These are phyloP conservation scores for Formica exsecta DNA, from an alignment of 1,140 invertebrate genomes.

Conservation along the genomic window DNA sequence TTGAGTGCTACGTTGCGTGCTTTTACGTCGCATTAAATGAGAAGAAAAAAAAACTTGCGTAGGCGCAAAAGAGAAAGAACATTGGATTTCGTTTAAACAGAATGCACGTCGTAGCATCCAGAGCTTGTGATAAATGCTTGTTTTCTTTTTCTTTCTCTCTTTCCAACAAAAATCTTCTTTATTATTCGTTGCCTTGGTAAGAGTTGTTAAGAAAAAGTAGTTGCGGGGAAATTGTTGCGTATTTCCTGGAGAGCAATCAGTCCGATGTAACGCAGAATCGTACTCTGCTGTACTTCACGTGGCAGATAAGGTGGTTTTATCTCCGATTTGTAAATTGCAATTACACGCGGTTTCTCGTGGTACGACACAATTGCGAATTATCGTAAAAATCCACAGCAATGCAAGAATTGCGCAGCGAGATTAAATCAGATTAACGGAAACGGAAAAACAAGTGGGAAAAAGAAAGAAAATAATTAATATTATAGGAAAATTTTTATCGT, in stretches of 20 bases:
- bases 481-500: neutral
- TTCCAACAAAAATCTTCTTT: neutral
- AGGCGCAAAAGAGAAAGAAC: neutral
- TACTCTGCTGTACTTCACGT: neutral
- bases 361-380: slow-evolving; percentile 22
- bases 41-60: slow-evolving; percentile 1
- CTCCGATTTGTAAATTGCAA: slow-evolving; percentile 35
- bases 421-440: slow-evolving; percentile 22
- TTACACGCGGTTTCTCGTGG: slow-evolving; percentile 21
- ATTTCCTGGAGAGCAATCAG: slow-evolving; percentile 21
- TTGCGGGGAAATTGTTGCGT: neutral
- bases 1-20: neutral
- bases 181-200: slow-evolving; percentile 9
- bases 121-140: slow-evolving; percentile 24
- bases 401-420: neutral
- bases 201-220: slow-evolving; percentile 24
- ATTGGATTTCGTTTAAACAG: slow-evolving; percentile 38
- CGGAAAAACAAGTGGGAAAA: neutral
- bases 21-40: slow-evolving; percentile 6
- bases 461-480: neutral
- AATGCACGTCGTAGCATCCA: slow-evolving; percentile 15
- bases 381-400: slow-evolving; percentile 5
- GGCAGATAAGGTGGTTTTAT: slow-evolving; percentile 33
- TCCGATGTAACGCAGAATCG: slow-evolving; percentile 16
- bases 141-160: neutral